phyloP scores from a whole-genome alignment of 2,888 invertebrate species.

The Cerceris ruficornis region DNA sequence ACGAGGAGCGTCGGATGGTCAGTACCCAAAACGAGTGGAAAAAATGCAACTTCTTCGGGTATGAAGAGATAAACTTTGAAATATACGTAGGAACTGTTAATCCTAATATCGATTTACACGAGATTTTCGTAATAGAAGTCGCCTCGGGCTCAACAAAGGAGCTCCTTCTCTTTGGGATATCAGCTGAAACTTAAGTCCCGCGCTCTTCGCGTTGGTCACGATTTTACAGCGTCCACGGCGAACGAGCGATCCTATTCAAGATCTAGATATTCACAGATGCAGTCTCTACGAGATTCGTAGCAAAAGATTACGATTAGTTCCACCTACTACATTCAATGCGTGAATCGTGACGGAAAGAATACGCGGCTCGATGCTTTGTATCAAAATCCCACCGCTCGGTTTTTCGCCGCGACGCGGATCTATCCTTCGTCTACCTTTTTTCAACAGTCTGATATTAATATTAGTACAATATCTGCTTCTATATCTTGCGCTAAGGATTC shows the following conservation, averaged over 20 bases:
- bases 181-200: neutral
- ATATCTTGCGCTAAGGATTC: too few species aligned
- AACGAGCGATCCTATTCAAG: constrained; percentile 19
- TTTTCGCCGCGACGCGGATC: neutral
- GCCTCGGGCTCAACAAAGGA: neutral
- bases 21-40: constrained; percentile 36
- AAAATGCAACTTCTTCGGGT: neutral
- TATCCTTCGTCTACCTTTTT: too few species aligned
- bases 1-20: constrained; percentile 47
- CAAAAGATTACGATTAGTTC: constrained; percentile 35
- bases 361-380: neutral
- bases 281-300: constrained; percentile 11
- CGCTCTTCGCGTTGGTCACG: constrained; percentile 27
- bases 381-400: neutral
- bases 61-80: neutral
- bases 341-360: constrained; percentile 39
- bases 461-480: too few species aligned
- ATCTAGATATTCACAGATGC: constrained; percentile 17
- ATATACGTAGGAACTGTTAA: neutral
- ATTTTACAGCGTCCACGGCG: constrained; percentile 29
- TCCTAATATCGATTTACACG: neutral
- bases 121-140: neutral
- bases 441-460: too few species aligned
- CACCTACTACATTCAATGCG: constrained; percentile 4
- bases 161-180: neutral